Conservation (phyloP, 92 coral and sea anemone genomes). For the Zoanthus solanderi region DNA sequence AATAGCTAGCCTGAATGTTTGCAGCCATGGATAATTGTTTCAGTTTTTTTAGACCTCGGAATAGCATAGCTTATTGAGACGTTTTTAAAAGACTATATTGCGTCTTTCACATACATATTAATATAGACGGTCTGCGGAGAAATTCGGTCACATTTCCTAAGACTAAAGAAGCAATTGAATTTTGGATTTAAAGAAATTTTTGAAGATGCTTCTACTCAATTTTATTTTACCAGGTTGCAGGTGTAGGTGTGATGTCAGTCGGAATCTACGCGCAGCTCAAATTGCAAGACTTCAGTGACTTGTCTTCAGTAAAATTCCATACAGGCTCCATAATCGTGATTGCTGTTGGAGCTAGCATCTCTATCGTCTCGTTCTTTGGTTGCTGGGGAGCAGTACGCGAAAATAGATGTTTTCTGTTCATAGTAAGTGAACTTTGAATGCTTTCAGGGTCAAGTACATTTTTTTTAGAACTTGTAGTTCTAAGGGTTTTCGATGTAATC, state of each 20-base stretch:
- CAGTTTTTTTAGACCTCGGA: no score
- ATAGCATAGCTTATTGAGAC: no score
- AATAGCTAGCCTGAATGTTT: no score
- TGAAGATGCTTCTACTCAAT: background rate
- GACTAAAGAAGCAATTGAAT: background rate
- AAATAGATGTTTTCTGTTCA: conserved; percentile 83
- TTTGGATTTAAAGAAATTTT: no score
- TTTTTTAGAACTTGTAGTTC: background rate
- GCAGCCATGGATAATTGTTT: no score
- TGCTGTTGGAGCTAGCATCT: conserved; percentile 83
- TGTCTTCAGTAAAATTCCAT: conserved; percentile 72
- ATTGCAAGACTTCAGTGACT: conserved; percentile 75
- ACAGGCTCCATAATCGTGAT: conserved; percentile 93
- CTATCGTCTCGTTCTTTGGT: conserved; percentile 93
- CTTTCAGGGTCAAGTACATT: background rate
- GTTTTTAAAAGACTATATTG: no score
- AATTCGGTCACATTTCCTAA: background rate
- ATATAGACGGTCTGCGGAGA: no score
- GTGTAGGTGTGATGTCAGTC: conserved; percentile 82
- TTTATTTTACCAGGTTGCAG: conserved; percentile 68
- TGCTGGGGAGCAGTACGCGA: conserved; percentile 97
- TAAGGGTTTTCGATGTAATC: no score
- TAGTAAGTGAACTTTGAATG: conserved; percentile 58
- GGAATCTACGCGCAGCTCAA: conserved; percentile 87
- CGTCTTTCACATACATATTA: no score